Percentiles rank a stretch among this genome's conserved stretches.
These are phyloP conservation scores for Drosophila grimshawi DNA, from an alignment of 1,140 invertebrate genomes.

Conservation along the genomic window DNA sequence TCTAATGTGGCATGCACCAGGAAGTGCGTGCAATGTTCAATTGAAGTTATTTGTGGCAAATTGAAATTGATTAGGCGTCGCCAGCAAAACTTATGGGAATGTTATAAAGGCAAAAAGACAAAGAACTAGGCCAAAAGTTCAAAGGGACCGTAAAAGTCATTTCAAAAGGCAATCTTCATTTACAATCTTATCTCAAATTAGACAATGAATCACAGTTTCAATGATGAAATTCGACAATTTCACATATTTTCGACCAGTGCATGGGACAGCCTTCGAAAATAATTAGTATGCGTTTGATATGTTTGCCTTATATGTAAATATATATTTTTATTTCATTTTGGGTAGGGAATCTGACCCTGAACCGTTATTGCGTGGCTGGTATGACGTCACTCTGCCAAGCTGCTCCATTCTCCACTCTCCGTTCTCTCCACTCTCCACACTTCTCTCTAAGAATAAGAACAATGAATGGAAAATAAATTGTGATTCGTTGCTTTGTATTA, in stretches of 20 bases:
- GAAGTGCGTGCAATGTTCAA: conserved; percentile 76
- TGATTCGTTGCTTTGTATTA: conserved; percentile 33
- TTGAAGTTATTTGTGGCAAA: conserved; percentile 71
- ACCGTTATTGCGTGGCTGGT: conserved; percentile 19
- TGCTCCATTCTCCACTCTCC: conserved; percentile 18
- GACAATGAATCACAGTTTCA: conserved; percentile 20
- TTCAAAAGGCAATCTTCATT: conserved; percentile 11
- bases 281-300: conserved; percentile 54
- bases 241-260: conserved; percentile 11
- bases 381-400: conserved; percentile 59
- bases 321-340: conserved; percentile 3
- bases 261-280: conserved; percentile 43
- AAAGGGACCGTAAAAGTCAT: conserved; percentile 15
- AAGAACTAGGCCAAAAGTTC: conserved; percentile 75
- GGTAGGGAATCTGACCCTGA: conserved; percentile 57
- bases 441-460: conserved; percentile 38
- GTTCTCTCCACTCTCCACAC: conserved; percentile 13
- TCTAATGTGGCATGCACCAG: conserved; percentile 69
- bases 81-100: conserved; percentile 22
- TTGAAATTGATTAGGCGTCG: conserved; percentile 59
- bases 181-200: conserved; percentile 53
- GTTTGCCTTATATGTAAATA: conserved; percentile 28
- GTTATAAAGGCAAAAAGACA: neutral
- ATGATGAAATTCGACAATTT: conserved; percentile 62
- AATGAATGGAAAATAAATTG: conserved; percentile 23